phyloP scores from a whole-genome alignment of 2,888 invertebrate species.

The Drosophila paracracens region DNA sequence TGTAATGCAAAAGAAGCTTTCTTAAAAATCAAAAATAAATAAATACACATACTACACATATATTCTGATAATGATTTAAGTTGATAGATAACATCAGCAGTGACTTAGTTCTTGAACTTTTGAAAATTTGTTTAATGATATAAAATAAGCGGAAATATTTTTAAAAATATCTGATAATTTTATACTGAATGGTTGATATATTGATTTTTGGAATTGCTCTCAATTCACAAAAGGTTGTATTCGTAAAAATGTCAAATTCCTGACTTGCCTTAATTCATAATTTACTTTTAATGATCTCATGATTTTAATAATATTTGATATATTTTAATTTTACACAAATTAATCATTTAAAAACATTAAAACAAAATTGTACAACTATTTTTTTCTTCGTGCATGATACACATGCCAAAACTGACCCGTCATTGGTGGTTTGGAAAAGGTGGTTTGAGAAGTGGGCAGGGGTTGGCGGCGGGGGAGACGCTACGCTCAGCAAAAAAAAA shows the following conservation, averaged over 20 bases:
- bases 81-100: not conserved
- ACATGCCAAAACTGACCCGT: constrained; percentile 33
- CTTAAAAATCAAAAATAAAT: too few species aligned
- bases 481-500: constrained; percentile 23
- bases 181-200: too few species aligned
- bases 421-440: not conserved
- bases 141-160: not conserved
- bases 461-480: constrained; percentile 17
- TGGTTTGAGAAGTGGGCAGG: not conserved
- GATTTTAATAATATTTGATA: not conserved
- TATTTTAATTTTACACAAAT: not conserved
- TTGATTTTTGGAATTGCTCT: too few species aligned
- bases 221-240: too few species aligned
- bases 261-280: not conserved
- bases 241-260: too few species aligned
- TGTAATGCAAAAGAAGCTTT: too few species aligned
- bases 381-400: not conserved
- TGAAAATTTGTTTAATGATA: not conserved
- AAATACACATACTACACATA: too few species aligned
- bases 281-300: not conserved
- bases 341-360: not conserved
- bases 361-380: not conserved
- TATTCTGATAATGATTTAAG: not conserved
- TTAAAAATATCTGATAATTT: not conserved
- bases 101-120: not conserved